A percentile compares a stretch with the other conserved stretches of the same genome.
Conservation (phyloP, 2,113 vertebrate genomes). For the Otocyon megalotis region DNA sequence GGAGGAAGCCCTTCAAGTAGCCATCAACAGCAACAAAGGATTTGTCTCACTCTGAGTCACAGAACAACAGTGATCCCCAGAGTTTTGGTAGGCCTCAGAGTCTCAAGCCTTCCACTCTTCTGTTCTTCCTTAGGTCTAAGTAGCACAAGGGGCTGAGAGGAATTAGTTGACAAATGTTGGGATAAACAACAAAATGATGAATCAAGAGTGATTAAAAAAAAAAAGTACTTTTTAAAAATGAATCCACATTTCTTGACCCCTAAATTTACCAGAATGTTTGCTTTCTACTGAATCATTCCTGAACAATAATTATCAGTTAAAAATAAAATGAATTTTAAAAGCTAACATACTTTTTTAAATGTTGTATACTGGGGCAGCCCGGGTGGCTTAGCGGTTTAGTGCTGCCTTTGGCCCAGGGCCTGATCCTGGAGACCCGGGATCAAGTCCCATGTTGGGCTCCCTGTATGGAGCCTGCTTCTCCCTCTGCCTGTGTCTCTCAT, state of each 20-base stretch:
- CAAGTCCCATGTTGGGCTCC: too few relatives aligned
- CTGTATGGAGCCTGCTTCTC: too few relatives aligned
- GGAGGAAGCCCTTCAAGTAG: slow-evolving; percentile 83
- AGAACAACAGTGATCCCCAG: background rate
- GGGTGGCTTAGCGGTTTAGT: too few relatives aligned
- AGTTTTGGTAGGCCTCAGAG: background rate
- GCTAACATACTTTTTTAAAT: background rate
- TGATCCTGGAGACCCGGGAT: too few relatives aligned
- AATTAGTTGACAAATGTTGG: slow-evolving; percentile 16
- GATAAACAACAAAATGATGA: slow-evolving; percentile 12
- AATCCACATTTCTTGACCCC: background rate
- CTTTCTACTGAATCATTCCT: slow-evolving; percentile 55
- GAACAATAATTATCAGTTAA: slow-evolving; percentile 41
- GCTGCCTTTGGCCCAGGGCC: too few relatives aligned
- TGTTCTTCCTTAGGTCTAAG: background rate
- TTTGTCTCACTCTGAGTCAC: slow-evolving; percentile 24
- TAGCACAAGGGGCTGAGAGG: background rate
- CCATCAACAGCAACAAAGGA: slow-evolving; percentile 86
- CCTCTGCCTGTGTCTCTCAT: too few relatives aligned
- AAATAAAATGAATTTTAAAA: slow-evolving; percentile 13
- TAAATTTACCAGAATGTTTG: slow-evolving; percentile 56
- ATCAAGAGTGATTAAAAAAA: background rate
- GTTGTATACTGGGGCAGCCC: too few relatives aligned
- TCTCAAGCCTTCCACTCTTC: background rate
- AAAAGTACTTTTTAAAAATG: background rate